Conservation (phyloP, 2,113 vertebrate genomes). For the Anhinga anhinga region DNA sequence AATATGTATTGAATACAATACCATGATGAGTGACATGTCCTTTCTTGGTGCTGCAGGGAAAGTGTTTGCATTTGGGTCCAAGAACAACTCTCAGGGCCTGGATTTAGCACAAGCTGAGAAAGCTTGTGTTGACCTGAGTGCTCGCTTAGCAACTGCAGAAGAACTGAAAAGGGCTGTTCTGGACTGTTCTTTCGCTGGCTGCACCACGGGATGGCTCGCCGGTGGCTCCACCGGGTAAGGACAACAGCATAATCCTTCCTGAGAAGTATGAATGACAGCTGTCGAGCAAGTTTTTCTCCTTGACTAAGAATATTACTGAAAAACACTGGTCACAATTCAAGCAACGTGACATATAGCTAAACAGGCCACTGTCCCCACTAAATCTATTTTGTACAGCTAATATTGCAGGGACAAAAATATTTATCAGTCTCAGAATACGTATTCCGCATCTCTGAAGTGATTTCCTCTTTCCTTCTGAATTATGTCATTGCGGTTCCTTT, state of each 20-base stretch:
- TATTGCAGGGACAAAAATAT: not conserved
- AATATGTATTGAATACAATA: not conserved
- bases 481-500: not conserved
- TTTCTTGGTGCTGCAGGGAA: slow-evolving; percentile 78
- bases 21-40: not conserved
- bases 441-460: not conserved
- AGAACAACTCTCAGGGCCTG: slow-evolving; percentile 74
- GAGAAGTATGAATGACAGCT: not conserved
- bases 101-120: slow-evolving; percentile 76
- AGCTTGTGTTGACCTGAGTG: slow-evolving; percentile 77
- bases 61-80: slow-evolving; percentile 83
- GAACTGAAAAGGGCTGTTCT: slow-evolving; percentile 83
- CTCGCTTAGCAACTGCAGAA: slow-evolving; percentile 82
- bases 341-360: not conserved
- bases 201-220: slow-evolving; percentile 87
- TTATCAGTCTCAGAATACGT: not conserved
- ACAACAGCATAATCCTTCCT: not conserved
- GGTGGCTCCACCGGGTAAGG: slow-evolving; percentile 87
- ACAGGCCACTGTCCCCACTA: not conserved
- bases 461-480: not conserved
- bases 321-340: not conserved
- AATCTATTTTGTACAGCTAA: not conserved
- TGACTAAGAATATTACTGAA: not conserved
- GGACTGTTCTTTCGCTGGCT: slow-evolving; percentile 83
- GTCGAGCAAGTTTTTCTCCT: not conserved